These are phyloP conservation scores for Miopithecus talapoin DNA, from an alignment of 2,797 vertebrate species.

Conservation along the genomic window DNA sequence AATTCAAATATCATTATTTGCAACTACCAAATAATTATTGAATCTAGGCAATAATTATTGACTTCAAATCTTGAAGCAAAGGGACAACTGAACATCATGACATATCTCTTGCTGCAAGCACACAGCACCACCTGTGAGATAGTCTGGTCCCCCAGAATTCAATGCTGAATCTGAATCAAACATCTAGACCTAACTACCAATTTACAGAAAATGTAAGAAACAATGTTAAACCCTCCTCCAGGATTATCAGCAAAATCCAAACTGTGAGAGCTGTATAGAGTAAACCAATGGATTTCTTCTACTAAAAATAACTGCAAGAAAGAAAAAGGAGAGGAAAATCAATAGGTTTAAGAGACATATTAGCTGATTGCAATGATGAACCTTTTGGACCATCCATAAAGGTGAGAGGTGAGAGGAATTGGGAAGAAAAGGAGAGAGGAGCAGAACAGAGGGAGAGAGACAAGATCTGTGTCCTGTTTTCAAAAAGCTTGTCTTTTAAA, in stretches of 20 bases:
- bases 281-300: not conserved
- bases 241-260: not conserved
- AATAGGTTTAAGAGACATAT: not conserved
- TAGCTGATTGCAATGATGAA: not conserved
- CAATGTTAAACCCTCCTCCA: not conserved
- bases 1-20: conserved; percentile 1
- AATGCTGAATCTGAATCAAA: not conserved
- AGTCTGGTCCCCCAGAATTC: not conserved
- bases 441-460: not conserved
- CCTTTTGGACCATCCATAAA: not conserved
- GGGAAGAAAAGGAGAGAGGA: not conserved
- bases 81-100: not conserved
- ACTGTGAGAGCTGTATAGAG: not conserved
- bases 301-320: not conserved
- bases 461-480: not conserved
- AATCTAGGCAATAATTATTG: not conserved
- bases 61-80: conserved; percentile 6
- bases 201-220: not conserved
- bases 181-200: not conserved
- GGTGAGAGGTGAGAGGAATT: not conserved
- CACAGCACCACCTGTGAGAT: not conserved
- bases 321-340: not conserved
- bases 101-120: not conserved
- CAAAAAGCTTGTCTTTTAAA: not conserved
- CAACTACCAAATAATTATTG: not conserved